Percentiles rank a stretch among this genome's conserved stretches.
phyloP scores from a whole-genome alignment of 2,888 invertebrate species.

The Brachyptera putata region DNA sequence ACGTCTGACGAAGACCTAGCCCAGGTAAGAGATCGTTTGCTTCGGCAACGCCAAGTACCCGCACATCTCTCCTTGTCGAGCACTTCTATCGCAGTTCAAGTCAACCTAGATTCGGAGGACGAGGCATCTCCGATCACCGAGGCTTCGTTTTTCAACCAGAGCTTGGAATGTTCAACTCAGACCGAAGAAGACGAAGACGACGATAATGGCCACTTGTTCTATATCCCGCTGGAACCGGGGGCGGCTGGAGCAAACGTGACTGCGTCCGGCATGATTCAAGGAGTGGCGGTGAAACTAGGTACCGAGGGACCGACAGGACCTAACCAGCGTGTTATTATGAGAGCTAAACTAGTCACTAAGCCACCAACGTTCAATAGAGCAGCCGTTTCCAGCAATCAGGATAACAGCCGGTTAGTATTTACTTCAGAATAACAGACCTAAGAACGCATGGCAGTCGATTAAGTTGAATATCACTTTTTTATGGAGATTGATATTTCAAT shows the following conservation, averaged over 20 bases:
- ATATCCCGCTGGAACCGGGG: conserved; percentile 55
- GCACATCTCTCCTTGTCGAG: conserved; percentile 33
- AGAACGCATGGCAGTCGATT: too few relatives aligned
- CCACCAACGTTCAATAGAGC: conserved; percentile 45
- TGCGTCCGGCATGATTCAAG: conserved; percentile 49
- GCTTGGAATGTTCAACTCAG: conserved; percentile 47
- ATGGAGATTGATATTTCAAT: too few relatives aligned
- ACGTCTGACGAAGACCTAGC: conserved; percentile 8
- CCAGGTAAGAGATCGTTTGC: conserved; percentile 4
- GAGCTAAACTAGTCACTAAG: conserved; percentile 61
- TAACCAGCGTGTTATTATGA: conserved; percentile 58
- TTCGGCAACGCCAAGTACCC: not conserved
- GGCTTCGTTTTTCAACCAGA: conserved; percentile 37
- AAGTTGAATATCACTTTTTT: too few relatives aligned
- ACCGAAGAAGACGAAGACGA: conserved; percentile 50
- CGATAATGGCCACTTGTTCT: conserved; percentile 56
- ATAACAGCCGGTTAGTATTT: not conserved
- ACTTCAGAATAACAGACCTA: too few relatives aligned
- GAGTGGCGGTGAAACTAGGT: conserved; percentile 61
- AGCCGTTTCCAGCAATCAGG: conserved; percentile 1
- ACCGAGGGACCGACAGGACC: conserved; percentile 59
- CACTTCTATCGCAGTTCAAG: conserved; percentile 53
- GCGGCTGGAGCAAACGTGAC: conserved; percentile 41
- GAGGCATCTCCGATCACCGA: not conserved
- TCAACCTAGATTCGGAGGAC: conserved; percentile 47